Evolutionary conservation across 2,888 invertebrate genomes (phyloP).

Genomic region (Pomacea canaliculata): DNA sequence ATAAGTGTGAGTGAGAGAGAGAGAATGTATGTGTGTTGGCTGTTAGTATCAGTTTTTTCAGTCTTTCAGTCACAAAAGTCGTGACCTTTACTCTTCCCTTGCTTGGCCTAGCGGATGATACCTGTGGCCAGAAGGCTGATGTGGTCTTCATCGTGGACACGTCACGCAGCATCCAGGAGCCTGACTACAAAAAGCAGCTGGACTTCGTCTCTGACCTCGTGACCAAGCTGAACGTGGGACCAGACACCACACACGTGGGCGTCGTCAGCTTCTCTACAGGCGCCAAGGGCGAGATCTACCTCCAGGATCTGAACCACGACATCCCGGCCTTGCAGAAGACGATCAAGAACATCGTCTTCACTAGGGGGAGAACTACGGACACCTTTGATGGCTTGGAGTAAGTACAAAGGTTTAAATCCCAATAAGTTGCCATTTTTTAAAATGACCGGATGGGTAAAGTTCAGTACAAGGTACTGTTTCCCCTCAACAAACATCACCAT

Average conservation of each 20-base stretch:
- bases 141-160: conserved; percentile 54
- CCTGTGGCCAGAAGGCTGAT: conserved; percentile 42
- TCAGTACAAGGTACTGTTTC: no score
- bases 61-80: background rate
- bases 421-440: background rate
- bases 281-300: conserved; percentile 8
- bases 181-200: conserved; percentile 57
- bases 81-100: no score
- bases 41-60: background rate
- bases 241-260: conserved; percentile 50
- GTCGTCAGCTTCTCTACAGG: conserved; percentile 9
- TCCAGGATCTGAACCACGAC: background rate
- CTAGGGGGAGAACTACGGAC: background rate
- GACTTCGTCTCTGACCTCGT: conserved; percentile 58
- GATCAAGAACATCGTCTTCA: background rate
- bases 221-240: conserved; percentile 52
- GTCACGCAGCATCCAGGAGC: conserved; percentile 61
- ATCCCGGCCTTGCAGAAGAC: background rate
- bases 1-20: background rate
- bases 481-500: no score
- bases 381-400: conserved; percentile 12
- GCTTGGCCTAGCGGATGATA: background rate
- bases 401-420: background rate
- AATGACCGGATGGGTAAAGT: no score
- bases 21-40: background rate